phyloP scores from a whole-genome alignment of 1,140 invertebrate genomes.

The Drosophila dunni region DNA sequence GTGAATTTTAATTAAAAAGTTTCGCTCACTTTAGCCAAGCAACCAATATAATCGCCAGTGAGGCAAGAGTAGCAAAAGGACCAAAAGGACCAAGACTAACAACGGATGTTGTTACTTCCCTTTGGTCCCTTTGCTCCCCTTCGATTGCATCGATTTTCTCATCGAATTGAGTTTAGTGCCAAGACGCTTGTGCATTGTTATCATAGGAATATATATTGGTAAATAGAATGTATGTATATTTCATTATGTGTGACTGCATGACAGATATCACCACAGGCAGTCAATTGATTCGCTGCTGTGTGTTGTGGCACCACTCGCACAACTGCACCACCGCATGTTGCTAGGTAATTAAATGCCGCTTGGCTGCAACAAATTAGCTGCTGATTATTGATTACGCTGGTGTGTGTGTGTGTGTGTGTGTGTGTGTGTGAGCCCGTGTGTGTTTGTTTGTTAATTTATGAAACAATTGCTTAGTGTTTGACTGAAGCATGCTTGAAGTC shows the following conservation, averaged over 20 bases:
- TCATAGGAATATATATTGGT: conserved; percentile 5
- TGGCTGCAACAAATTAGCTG: conserved; percentile 32
- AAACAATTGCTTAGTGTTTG: conserved; percentile 46
- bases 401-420: no score
- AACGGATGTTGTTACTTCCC: conserved; percentile 51
- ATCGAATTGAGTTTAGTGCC: background rate
- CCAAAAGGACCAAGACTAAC: conserved; percentile 12
- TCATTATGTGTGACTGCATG: conserved; percentile 54
- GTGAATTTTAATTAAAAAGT: conserved; percentile 83
- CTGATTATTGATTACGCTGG: no score
- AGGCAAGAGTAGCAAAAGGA: background rate
- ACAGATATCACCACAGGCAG: conserved; percentile 40
- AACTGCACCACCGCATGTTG: conserved; percentile 24
- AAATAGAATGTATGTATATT: conserved; percentile 52
- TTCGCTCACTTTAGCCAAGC: conserved; percentile 71
- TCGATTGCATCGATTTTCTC: conserved; percentile 77
- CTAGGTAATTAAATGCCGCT: conserved; percentile 45
- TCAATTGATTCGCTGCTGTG: conserved; percentile 59
- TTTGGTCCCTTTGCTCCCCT: conserved; percentile 19
- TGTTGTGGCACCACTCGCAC: conserved; percentile 34
- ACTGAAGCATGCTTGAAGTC: conserved; percentile 42
- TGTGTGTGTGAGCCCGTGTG: no score
- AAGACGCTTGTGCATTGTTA: conserved; percentile 16
- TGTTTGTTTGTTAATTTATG: conserved; percentile 42
- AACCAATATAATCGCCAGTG: conserved; percentile 67